Percentiles rank a stretch among this genome's conserved stretches.
phyloP scores from a whole-genome alignment of 2,888 invertebrate genomes.

The Bellardia bayeri region DNA sequence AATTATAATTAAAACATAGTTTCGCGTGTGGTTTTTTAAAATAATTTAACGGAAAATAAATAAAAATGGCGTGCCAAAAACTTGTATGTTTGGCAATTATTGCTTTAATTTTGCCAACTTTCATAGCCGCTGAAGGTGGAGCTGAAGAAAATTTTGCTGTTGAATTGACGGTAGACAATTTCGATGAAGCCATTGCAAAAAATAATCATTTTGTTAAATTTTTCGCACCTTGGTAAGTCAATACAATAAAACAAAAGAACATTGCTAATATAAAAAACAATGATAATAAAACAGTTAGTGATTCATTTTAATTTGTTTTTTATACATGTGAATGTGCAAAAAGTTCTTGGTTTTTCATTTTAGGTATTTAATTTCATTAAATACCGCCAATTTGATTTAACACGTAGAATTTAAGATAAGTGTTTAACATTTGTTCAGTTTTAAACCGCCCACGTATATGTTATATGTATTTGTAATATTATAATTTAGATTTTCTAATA shows the following conservation, averaged over 20 bases:
- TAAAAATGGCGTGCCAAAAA: constrained; percentile 61
- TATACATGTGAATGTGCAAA: neutral
- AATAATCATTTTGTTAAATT: constrained; percentile 92
- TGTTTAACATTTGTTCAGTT: neutral
- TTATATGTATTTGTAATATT: neutral
- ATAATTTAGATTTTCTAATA: constrained; percentile 3
- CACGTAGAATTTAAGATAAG: constrained; percentile 34
- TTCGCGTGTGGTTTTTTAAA: neutral
- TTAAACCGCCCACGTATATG: constrained; percentile 2
- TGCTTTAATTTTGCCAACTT: constrained; percentile 50
- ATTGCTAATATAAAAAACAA: neutral
- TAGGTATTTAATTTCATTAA: no score
- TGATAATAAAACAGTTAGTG: neutral
- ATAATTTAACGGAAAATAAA: neutral
- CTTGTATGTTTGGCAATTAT: constrained; percentile 52
- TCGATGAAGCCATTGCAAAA: constrained; percentile 87
- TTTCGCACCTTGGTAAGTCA: constrained; percentile 90
- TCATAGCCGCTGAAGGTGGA: constrained; percentile 35
- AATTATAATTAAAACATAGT: constrained; percentile 1
- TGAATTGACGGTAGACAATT: constrained; percentile 86
- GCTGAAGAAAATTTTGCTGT: constrained; percentile 80
- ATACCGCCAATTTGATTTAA: constrained; percentile 9
- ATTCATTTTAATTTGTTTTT: constrained; percentile 1
- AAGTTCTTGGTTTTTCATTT: constrained; percentile 19
- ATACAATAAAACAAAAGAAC: neutral